Evolutionary conservation across 2,888 invertebrate species (phyloP), one percentile per base, ranked within the genome.

Genomic region (Spialia ferax): DNA sequence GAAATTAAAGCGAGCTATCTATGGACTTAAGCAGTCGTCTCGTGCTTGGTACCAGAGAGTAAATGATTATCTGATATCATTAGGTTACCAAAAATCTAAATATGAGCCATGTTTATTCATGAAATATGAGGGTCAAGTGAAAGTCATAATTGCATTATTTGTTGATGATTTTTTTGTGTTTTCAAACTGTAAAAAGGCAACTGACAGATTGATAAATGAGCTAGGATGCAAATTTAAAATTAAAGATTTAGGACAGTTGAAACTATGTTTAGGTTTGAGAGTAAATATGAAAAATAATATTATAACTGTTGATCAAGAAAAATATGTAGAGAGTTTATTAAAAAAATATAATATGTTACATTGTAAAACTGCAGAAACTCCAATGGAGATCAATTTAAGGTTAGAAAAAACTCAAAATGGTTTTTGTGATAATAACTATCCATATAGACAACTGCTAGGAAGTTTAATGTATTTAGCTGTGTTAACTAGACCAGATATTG

Each of bases 261-360:
- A 60, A 45, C 23, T 26, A n/a, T 69, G 61, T 55, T 62, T 69
- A 55, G 65, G 69, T n/a, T 64, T 71, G 67, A 20, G 61, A 22
- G 23, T 71, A 15, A 60, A 62, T 48, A 3, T 62, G 22, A 60
- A 64, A 20, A 20, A 68, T n/a, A 29, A 15, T 42, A 54, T 38
- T 52, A 60, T 71, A n/a, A 52, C 64, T 8, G 7, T 71, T n/a
- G 69, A 69, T 66, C 69, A 71, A 48, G 32, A 68, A 55, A 22
- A 61, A 48, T 68, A 52, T 54, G 48, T 69, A 45, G 29, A 29
- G 8, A 29, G 4, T 29, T 29, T 29, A 29, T 29, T 29, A 29
- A 29, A 8, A 29, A 29, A 4, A 29, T 29, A 29, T 29, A 29
- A 29, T 29, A 29, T 29, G 29, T 7, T 29, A 29, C 5, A 29